Percentiles rank a stretch among this genome's conserved stretches.
Evolutionary conservation across 23 tunicate genomes (phyloP).

Genomic region (Ciona savignyi): DNA sequence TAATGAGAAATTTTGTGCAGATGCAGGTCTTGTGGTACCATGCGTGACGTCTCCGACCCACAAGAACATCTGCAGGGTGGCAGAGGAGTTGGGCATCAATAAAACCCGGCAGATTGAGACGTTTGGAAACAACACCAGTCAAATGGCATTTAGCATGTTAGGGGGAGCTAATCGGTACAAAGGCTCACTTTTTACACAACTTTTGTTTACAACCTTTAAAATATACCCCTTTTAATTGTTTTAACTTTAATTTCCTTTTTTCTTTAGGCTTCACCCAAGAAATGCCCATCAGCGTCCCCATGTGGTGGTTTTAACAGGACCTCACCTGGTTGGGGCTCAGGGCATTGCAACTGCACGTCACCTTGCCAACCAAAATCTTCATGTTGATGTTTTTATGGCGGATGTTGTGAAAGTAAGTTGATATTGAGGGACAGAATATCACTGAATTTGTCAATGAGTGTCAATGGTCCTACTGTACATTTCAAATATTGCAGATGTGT

Average conservation of each 20-base stretch:
- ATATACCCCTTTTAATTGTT: neutral
- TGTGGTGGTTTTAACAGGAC: constrained; percentile 60
- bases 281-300: constrained; percentile 77
- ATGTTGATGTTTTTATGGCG: constrained; percentile 61
- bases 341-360: constrained; percentile 80
- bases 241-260: neutral
- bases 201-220: no score
- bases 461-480: no score
- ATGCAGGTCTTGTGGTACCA: constrained; percentile 77
- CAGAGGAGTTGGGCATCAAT: constrained; percentile 48
- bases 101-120: constrained; percentile 54
- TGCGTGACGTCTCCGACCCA: constrained; percentile 38
- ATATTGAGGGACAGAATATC: no score
- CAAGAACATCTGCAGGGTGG: constrained; percentile 30
- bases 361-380: constrained; percentile 68
- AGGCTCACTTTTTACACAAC: neutral
- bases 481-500: no score
- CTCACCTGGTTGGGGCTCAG: constrained; percentile 61
- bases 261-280: constrained; percentile 50
- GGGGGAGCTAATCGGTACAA: constrained; percentile 53
- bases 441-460: no score
- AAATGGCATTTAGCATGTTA: constrained; percentile 51
- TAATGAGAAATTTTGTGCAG: constrained; percentile 5
- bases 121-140: constrained; percentile 67
- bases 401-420: constrained; percentile 67